Evolutionary conservation across 2,797 vertebrate species (phyloP).

Genomic region (Columba guinea): DNA sequence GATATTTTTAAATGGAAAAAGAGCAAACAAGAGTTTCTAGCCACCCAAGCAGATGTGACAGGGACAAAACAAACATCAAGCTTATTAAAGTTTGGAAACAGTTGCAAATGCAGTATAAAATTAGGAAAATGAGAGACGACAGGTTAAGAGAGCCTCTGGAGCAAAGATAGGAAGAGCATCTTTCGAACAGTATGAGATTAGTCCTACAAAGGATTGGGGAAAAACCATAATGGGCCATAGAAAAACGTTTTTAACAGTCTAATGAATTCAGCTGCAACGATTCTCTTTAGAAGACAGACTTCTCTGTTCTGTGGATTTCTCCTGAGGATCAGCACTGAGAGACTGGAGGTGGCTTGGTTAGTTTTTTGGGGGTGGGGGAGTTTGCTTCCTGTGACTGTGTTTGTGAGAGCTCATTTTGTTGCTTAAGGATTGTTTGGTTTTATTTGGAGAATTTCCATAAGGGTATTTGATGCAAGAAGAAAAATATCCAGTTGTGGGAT

Average conservation of each 20-base stretch:
- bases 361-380: background rate
- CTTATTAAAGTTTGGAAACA: background rate
- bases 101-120: background rate
- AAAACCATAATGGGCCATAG: background rate
- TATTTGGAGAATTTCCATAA: background rate
- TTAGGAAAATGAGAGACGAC: background rate
- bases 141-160: background rate
- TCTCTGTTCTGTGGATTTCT: background rate
- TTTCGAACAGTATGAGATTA: background rate
- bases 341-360: background rate
- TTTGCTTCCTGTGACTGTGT: background rate
- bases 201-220: background rate
- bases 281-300: background rate
- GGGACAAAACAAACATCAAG: background rate
- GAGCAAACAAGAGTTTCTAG: background rate
- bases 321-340: background rate
- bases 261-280: background rate
- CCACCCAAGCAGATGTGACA: background rate
- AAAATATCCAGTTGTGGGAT: background rate
- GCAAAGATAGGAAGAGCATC: background rate
- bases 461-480: background rate
- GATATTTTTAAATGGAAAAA: background rate
- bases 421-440: background rate
- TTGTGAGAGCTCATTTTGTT: background rate
- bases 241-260: background rate